A percentile compares a stretch with the other conserved stretches of the same genome.
Conservation (phyloP, 92 coral and sea anemone species). For the Epizoanthus stellaris region DNA sequence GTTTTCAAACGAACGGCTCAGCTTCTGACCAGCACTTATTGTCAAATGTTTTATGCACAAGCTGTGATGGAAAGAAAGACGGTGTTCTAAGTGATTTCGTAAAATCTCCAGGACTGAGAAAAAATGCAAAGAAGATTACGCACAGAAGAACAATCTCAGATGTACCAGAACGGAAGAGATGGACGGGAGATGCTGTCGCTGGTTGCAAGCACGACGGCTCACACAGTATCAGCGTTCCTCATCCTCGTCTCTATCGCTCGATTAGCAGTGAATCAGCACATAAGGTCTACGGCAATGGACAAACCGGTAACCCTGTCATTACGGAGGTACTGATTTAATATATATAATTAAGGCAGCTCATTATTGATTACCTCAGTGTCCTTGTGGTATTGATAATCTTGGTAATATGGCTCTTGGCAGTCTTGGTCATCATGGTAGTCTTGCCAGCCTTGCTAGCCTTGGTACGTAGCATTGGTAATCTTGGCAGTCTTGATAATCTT, state of each 20-base stretch:
- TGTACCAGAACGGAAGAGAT: conserved; percentile 32
- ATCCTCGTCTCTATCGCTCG: conserved; percentile 16
- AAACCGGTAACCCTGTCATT: conserved; percentile 21
- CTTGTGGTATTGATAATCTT: too few species aligned
- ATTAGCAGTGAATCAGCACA: conserved; percentile 26
- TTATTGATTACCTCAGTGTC: too few species aligned
- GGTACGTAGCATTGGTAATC: too few species aligned
- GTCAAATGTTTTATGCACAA: too few species aligned
- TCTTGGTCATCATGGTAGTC: too few species aligned
- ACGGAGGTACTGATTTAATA: conserved; percentile 1
- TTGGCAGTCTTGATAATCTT: too few species aligned
- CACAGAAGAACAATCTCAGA: conserved; percentile 47
- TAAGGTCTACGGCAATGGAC: neutral
- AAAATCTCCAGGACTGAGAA: neutral
- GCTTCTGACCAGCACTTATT: neutral
- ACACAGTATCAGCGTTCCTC: neutral
- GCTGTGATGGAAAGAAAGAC: neutral
- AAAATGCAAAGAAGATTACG: neutral
- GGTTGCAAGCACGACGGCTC: neutral
- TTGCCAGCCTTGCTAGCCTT: too few species aligned
- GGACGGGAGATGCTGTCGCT: neutral
- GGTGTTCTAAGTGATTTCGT: neutral
- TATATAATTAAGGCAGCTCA: too few species aligned
- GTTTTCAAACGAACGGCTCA: neutral
- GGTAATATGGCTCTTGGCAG: too few species aligned